Evolutionary conservation across 2,888 invertebrate genomes (phyloP).

Genomic region (Drosophila percnosoma): DNA sequence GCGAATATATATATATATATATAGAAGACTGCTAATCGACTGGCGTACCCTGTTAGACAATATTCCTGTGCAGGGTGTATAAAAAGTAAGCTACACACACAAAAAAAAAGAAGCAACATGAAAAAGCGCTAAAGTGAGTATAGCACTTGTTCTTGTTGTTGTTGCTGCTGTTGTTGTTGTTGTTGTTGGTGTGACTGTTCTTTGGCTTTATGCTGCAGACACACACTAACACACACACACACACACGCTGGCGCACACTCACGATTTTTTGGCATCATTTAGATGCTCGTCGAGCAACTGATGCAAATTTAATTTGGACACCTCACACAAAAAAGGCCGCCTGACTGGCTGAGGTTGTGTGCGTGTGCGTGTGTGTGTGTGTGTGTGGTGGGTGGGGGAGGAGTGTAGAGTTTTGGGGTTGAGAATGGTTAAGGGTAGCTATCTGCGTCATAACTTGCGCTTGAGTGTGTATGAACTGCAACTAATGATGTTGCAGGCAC

Average conservation of each 20-base stretch:
- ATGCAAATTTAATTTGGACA: conserved; percentile 81
- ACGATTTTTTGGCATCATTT: conserved; percentile 78
- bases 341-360: conserved; percentile 2
- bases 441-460: conserved; percentile 76
- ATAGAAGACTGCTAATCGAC: too few relatives aligned
- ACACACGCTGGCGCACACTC: conserved; percentile 25
- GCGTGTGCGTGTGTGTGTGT: neutral
- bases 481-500: conserved; percentile 82
- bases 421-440: conserved; percentile 30
- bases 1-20: neutral
- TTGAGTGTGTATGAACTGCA: conserved; percentile 81
- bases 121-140: conserved; percentile 73
- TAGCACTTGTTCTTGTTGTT: conserved; percentile 51
- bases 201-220: conserved; percentile 55
- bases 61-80: conserved; percentile 26
- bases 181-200: conserved; percentile 43
- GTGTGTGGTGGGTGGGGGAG: neutral
- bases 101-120: conserved; percentile 49
- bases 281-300: conserved; percentile 80
- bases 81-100: conserved; percentile 40
- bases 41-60: neutral
- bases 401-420: neutral
- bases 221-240: conserved; percentile 24
- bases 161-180: conserved; percentile 43
- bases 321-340: conserved; percentile 70